phyloP scores from a whole-genome alignment of 2,797 vertebrate genomes.

The Choloepus didactylus region DNA sequence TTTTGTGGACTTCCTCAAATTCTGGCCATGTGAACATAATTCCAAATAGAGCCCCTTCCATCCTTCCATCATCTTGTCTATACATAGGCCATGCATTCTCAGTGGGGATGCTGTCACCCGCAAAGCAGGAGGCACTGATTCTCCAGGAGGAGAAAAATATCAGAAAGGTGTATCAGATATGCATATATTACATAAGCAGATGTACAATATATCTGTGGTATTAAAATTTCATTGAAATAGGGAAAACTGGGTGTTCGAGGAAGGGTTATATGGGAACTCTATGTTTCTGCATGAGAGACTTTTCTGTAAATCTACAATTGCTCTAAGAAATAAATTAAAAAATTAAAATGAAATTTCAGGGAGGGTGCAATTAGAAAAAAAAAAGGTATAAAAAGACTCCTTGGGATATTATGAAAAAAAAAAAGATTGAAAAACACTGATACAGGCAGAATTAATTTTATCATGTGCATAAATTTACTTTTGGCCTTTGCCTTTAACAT shows the following conservation, averaged over 20 bases:
- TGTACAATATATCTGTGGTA: background rate
- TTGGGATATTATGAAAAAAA: background rate
- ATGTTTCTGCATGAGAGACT: too few relatives aligned
- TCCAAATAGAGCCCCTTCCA: background rate
- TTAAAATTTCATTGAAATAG: background rate
- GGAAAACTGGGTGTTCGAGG: too few relatives aligned
- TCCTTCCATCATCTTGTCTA: background rate
- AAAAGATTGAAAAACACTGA: background rate
- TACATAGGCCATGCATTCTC: background rate
- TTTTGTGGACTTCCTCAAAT: background rate
- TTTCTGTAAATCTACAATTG: too few relatives aligned
- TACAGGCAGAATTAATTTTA: background rate
- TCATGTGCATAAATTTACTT: background rate
- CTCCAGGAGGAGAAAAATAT: background rate
- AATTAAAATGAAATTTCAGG: background rate
- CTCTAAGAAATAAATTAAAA: too few relatives aligned
- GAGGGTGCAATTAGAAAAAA: background rate
- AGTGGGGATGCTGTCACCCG: background rate
- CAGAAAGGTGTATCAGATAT: background rate
- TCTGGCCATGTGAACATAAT: background rate
- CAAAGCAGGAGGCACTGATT: background rate
- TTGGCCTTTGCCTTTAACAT: slow-evolving; percentile 8
- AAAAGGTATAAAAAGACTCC: background rate
- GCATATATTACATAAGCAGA: background rate
- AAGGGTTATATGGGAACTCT: too few relatives aligned